Percentiles rank a stretch among this genome's conserved stretches.
Conservation (phyloP, 2,113 vertebrate species). For the Epinephelus moara region DNA sequence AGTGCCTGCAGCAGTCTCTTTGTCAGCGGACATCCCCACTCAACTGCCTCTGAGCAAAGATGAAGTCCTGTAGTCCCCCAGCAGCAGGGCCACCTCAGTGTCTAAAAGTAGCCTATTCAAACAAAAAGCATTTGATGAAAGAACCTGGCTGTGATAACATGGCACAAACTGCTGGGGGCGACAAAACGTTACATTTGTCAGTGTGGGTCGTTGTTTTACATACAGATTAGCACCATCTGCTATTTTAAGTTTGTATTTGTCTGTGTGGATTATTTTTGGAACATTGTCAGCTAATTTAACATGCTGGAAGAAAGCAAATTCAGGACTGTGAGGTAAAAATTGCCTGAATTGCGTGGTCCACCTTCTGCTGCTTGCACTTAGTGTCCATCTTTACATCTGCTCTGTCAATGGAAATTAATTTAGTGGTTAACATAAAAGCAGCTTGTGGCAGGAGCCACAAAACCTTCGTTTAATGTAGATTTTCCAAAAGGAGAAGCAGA, state of each 20-base stretch:
- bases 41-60: background rate
- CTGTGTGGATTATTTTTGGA: background rate
- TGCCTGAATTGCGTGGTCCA: background rate
- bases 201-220: background rate
- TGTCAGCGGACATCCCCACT: background rate
- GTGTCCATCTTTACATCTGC: background rate
- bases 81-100: background rate
- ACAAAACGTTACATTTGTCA: constrained; percentile 21
- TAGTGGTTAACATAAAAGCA: background rate
- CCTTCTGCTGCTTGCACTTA: background rate
- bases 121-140: background rate
- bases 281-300: background rate
- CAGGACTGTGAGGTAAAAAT: too few relatives aligned
- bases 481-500: background rate
- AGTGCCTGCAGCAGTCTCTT: background rate
- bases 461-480: background rate
- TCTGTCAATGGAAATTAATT: background rate
- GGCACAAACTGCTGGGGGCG: constrained; percentile 13
- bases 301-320: background rate
- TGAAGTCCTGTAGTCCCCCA: background rate
- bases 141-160: background rate
- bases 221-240: background rate
- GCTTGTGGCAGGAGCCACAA: background rate
- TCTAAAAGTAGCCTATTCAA: constrained; percentile 4
- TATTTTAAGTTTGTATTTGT: background rate